Percentiles rank a stretch among this genome's conserved stretches.
Evolutionary conservation across 2,888 invertebrate genomes (phyloP).

Genomic region (Tetheella fluctuosa): DNA sequence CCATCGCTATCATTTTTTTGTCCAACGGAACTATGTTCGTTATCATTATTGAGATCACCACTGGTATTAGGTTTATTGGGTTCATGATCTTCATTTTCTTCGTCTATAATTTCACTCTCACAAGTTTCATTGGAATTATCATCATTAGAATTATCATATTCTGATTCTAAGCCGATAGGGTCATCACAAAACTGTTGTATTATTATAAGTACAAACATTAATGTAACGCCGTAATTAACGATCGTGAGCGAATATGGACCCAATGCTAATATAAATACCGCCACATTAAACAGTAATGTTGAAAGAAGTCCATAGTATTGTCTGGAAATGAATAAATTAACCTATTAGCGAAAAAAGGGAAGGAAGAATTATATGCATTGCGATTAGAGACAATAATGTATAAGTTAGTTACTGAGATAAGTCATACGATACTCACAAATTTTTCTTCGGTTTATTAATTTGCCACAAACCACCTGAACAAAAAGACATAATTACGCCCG

Average conservation of each 20-base stretch:
- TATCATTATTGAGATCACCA: constrained; percentile 17
- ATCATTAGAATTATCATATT: background rate
- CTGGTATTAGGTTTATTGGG: constrained; percentile 19
- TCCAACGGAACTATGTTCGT: constrained; percentile 14
- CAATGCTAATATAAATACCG: constrained; percentile 82
- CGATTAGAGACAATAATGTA: background rate
- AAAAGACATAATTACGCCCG: constrained; percentile 83
- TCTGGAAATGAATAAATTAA: constrained; percentile 63
- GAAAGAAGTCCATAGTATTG: constrained; percentile 72
- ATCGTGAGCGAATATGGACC: constrained; percentile 85
- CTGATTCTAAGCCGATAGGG: background rate
- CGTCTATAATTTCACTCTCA: constrained; percentile 13
- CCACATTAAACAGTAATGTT: constrained; percentile 78
- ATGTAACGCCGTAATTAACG: constrained; percentile 84
- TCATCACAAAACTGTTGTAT: constrained; percentile 81
- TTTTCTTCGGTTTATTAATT: constrained; percentile 85
- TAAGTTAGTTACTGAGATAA: no score
- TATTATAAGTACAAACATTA: constrained; percentile 81
- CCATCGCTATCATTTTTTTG: constrained; percentile 22
- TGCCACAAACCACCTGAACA: constrained; percentile 88
- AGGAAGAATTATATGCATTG: constrained; percentile 10
- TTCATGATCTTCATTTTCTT: constrained; percentile 11
- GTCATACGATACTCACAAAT: constrained; percentile 88
- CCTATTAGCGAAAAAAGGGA: constrained; percentile 16
- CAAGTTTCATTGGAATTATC: constrained; percentile 27